Evolutionary conservation across 1,140 invertebrate species (phyloP), one percentile per base, ranked within the genome.

Genomic region (Melipona quadrifasciata): DNA sequence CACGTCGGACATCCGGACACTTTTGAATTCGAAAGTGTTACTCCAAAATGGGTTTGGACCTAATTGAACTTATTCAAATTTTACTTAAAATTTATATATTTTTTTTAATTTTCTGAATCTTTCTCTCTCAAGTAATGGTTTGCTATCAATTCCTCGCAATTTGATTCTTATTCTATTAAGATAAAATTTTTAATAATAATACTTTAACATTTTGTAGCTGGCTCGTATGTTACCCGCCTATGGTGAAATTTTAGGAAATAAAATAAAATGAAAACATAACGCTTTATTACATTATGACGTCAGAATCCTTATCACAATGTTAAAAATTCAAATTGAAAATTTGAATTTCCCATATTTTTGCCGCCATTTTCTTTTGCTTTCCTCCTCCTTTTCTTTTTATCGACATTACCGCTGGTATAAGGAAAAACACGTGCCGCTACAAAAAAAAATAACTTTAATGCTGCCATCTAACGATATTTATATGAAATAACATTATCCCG

Each of bases 1-100:
- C 98, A 98, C 87, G 90, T 96, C 86, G 97, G 98, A 12, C 97
- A 98, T 75, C 97, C 98, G 1, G 96, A 97, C 90, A 87, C 95
- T 51, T 98, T 97, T 95, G 94, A 97, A 75, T 98, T 98, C 92
- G 93, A 96, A 21, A 96, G 96, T 67, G 92, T 96, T 24, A 92
- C 91, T 34, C 95, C 95, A 10, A 79, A 87, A 57, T 96, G 96
- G 96, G 93, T 95, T 76, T 96, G 96, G 96, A 82, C 89, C 53
- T 94, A 82, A 93, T 70, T 72, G 19, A 27, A 24, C 1, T 76
- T 34, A 74, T 68, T 65, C 17, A 47, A 21, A 55, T 57, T 79
- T 53, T 78, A 27, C 10, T 8, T 75, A 57, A 75, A 16, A 72
- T 11, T 58, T 17, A 34, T 14, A 75, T 19, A n/a, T 34, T 74